phyloP scores from a whole-genome alignment of 2,113 vertebrate genomes.

The Pionites leucogaster region DNA sequence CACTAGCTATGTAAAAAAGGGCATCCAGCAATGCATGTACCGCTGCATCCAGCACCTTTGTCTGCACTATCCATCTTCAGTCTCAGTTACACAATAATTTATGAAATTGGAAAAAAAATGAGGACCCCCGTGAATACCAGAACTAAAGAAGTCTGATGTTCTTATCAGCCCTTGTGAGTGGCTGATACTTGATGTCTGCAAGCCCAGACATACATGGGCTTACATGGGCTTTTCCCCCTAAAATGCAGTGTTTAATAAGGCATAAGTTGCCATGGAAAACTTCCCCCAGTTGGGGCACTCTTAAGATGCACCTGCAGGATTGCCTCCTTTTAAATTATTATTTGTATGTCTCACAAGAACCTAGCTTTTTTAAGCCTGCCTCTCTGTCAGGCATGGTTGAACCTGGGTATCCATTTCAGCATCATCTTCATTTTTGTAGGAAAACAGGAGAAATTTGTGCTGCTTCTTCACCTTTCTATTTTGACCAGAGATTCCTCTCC shows the following conservation, averaged over 20 bases:
- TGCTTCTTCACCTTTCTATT: background rate
- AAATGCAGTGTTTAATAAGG: background rate
- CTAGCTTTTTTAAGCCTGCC: background rate
- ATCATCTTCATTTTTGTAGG: background rate
- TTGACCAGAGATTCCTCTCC: background rate
- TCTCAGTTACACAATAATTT: background rate
- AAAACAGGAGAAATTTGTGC: background rate
- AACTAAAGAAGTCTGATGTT: background rate
- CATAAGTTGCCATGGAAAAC: background rate
- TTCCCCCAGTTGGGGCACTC: background rate
- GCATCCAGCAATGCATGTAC: background rate
- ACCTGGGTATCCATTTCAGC: background rate
- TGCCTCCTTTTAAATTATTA: background rate
- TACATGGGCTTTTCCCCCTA: background rate
- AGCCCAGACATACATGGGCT: background rate
- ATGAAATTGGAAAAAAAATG: background rate
- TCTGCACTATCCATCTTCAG: background rate
- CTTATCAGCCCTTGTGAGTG: background rate
- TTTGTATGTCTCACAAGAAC: background rate
- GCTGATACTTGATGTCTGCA: background rate
- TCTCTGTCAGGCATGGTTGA: background rate
- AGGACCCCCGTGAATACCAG: background rate
- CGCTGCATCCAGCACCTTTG: background rate
- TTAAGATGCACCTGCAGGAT: background rate
- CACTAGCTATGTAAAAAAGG: background rate